Percentiles rank a stretch among this genome's conserved stretches.
These are phyloP conservation scores for Erannis defoliaria DNA, from an alignment of 2,888 invertebrate genomes.

Conservation along the genomic window DNA sequence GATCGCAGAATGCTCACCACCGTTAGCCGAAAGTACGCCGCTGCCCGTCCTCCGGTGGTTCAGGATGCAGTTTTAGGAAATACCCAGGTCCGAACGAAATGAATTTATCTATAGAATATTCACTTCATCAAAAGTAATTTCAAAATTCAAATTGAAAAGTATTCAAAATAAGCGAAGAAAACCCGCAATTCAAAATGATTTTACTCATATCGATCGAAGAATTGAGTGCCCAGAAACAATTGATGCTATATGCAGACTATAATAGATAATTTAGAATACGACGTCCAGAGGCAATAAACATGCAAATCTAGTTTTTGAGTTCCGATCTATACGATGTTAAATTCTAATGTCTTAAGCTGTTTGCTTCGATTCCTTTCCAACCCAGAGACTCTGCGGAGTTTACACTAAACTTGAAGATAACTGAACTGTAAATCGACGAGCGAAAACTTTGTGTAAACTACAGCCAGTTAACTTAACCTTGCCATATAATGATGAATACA, in stretches of 20 bases:
- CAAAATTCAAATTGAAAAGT: background rate
- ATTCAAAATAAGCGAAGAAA: background rate
- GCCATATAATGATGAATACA: conserved; percentile 10
- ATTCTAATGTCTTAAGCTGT: conserved; percentile 10
- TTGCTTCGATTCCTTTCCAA: conserved; percentile 6
- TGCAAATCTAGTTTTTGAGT: conserved; percentile 26
- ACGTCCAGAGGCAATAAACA: conserved; percentile 27
- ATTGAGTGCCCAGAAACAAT: conserved; percentile 3
- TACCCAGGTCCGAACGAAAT: no score
- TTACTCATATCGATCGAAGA: conserved; percentile 26
- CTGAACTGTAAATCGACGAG: conserved; percentile 20
- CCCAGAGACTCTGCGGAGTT: conserved; percentile 19
- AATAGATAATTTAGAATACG: conserved; percentile 17
- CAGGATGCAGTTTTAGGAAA: no score
- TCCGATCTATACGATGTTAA: conserved; percentile 10
- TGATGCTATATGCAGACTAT: conserved; percentile 19
- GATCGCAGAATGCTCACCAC: no score
- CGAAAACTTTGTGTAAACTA: conserved; percentile 17
- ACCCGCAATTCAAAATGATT: background rate
- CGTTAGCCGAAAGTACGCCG: no score
- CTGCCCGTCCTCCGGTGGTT: no score
- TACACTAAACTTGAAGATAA: conserved; percentile 25
- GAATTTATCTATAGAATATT: background rate
- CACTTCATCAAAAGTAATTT: background rate
- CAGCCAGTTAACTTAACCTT: conserved; percentile 15